A percentile compares a stretch with the other conserved stretches of the same genome.
Conservation (phyloP, 2,888 invertebrate species). For the Congeria kusceri region DNA sequence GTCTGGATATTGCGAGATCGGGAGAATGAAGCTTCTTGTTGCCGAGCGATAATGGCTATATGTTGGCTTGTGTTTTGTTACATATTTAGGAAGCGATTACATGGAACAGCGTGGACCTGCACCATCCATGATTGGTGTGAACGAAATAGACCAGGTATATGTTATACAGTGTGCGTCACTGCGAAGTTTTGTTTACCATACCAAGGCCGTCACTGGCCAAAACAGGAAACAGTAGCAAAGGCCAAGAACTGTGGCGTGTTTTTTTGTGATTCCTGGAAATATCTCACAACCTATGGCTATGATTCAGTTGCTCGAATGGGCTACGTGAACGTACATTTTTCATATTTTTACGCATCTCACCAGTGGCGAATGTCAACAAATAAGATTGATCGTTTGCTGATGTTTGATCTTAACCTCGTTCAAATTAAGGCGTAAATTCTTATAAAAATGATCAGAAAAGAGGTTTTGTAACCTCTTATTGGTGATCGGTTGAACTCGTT, state of each 20-base stretch:
- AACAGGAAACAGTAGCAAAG: neutral
- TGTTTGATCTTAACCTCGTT: neutral
- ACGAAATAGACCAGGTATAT: too few species aligned
- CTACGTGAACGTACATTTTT: too few species aligned
- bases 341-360: neutral
- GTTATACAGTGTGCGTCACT: too few species aligned
- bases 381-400: neutral
- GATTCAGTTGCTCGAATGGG: neutral
- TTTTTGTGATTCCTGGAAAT: neutral
- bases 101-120: too few species aligned
- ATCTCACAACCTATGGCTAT: neutral
- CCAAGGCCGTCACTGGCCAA: slow-evolving; percentile 1
- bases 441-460: neutral
- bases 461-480: neutral
- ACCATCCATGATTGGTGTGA: too few species aligned
- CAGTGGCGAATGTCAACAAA: neutral
- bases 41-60: too few species aligned
- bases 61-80: too few species aligned
- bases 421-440: neutral
- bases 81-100: too few species aligned
- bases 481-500: neutral
- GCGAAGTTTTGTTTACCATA: neutral
- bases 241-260: neutral
- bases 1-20: too few species aligned
- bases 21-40: too few species aligned